phyloP scores from a whole-genome alignment of 53 echinoderm and acorn worm species.

The Mesocentrotus franciscanus region DNA sequence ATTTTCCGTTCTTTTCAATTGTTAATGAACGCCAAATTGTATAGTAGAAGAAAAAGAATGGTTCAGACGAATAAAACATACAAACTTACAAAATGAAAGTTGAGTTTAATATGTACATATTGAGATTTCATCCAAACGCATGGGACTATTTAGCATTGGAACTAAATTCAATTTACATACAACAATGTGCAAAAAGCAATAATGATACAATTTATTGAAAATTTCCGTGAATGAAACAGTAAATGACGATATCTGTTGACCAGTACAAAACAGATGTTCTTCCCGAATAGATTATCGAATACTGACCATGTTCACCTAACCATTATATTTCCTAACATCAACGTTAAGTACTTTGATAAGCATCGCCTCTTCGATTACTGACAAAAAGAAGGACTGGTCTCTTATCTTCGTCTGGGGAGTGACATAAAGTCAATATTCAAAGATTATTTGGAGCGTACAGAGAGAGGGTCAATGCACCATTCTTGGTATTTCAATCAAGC shows the following conservation, averaged over 20 bases:
- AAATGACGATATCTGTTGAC: not conserved
- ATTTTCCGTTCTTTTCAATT: no score
- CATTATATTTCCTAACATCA: not conserved
- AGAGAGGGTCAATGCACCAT: slow-evolving; percentile 36
- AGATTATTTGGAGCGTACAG: slow-evolving; percentile 51
- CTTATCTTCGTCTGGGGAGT: slow-evolving; percentile 40
- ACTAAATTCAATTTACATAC: no score
- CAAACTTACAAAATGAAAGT: no score
- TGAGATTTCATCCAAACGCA: no score
- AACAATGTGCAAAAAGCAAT: no score
- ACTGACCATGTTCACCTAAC: not conserved
- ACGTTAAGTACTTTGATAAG: slow-evolving; percentile 4
- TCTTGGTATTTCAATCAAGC: not conserved
- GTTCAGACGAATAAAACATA: no score
- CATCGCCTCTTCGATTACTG: not conserved
- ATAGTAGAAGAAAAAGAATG: no score
- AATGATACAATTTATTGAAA: no score
- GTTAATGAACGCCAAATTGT: no score
- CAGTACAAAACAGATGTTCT: not conserved
- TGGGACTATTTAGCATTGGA: no score
- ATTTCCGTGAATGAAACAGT: not conserved
- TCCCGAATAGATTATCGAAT: not conserved
- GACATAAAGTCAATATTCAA: slow-evolving; percentile 67
- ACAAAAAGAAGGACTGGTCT: slow-evolving; percentile 4
- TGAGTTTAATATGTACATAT: no score